These are phyloP conservation scores for Sphinx pinastri DNA, from an alignment of 2,888 invertebrate genomes.

Conservation along the genomic window DNA sequence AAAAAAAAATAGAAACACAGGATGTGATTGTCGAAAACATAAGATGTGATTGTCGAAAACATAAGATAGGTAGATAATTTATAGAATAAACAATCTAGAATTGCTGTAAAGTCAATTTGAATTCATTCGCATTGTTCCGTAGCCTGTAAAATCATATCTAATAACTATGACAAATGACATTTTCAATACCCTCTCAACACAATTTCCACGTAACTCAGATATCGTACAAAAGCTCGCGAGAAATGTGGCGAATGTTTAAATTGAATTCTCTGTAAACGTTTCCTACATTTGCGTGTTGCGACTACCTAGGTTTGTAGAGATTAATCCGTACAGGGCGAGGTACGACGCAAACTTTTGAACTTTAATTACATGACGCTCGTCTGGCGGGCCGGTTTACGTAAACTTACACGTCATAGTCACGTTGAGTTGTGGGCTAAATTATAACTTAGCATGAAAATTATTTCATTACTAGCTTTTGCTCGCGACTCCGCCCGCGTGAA, in stretches of 20 bases:
- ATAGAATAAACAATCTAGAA: no score
- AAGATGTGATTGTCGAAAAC: no score
- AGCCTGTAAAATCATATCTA: not conserved
- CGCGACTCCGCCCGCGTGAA: no score
- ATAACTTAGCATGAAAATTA: no score
- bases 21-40: no score
- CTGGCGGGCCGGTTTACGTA: constrained; percentile 5
- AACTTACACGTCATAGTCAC: constrained; percentile 16
- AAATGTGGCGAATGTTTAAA: not conserved
- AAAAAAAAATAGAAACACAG: no score
- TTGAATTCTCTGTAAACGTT: constrained; percentile 5
- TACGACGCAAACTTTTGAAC: constrained; percentile 26
- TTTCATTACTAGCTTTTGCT: no score
- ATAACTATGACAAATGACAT: not conserved
- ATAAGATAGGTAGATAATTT: no score
- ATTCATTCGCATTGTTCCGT: no score
- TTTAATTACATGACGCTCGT: constrained; percentile 26
- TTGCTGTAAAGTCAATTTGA: no score
- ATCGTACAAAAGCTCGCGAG: not conserved
- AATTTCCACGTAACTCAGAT: constrained; percentile 6
- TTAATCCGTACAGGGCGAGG: constrained; percentile 11
- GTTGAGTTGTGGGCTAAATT: not conserved
- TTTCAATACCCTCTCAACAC: not conserved
- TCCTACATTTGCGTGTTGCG: not conserved
- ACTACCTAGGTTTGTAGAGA: not conserved